phyloP scores from a whole-genome alignment of 2,888 invertebrate genomes.

The Uropetala carovei region DNA sequence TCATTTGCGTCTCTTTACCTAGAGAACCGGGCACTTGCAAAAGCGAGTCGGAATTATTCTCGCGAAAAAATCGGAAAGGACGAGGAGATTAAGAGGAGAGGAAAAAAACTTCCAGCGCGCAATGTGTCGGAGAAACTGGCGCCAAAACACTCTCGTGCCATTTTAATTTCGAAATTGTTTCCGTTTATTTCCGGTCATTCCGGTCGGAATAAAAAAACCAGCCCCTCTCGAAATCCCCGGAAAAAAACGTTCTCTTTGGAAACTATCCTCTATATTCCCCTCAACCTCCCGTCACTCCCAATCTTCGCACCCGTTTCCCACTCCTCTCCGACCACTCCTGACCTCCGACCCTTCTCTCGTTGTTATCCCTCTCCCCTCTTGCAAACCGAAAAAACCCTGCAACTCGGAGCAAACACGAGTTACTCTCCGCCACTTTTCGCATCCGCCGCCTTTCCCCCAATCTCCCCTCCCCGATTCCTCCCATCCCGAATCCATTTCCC shows the following conservation, averaged over 20 bases:
- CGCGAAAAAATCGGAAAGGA: background rate
- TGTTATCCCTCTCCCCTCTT: background rate
- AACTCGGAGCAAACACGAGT: background rate
- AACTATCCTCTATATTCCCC: background rate
- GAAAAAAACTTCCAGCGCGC: background rate
- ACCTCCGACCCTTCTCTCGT: background rate
- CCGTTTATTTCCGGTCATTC: conserved; percentile 4
- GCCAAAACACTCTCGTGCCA: too few species aligned
- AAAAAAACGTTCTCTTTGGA: background rate
- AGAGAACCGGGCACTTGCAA: background rate
- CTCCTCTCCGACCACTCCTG: background rate
- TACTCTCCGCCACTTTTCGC: background rate
- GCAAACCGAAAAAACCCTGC: background rate
- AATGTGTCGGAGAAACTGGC: background rate
- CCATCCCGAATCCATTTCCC: background rate
- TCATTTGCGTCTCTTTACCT: background rate
- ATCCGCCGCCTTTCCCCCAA: background rate
- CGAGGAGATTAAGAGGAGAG: background rate
- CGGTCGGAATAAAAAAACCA: too few species aligned
- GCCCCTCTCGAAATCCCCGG: too few species aligned
- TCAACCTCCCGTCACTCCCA: background rate
- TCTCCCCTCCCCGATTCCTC: background rate
- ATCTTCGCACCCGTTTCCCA: background rate
- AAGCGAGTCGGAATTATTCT: background rate
- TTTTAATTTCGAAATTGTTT: background rate